Percentiles rank a stretch among this genome's conserved stretches.
Conservation (phyloP, 1,140 invertebrate genomes). For the roundworm (Caenorhabditis elegans) region DNA sequence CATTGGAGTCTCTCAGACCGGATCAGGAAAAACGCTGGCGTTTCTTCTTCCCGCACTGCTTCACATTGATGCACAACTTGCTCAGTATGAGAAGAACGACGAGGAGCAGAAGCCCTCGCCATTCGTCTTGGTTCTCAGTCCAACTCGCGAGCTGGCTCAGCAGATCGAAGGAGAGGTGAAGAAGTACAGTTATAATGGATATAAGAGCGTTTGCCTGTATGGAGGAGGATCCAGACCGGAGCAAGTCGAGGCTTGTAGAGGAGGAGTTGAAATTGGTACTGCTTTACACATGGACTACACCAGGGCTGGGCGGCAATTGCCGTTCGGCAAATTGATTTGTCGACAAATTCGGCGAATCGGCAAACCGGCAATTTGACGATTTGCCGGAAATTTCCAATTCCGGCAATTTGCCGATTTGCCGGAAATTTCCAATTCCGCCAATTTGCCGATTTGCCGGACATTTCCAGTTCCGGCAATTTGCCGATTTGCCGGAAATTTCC, state of each 20-base stretch:
- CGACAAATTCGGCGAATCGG: no score
- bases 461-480: no score
- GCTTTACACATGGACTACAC: no score
- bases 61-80: conserved; percentile 87
- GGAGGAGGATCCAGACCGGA: conserved; percentile 89
- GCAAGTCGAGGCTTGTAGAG: conserved; percentile 80
- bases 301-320: no score
- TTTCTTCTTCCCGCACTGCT: conserved; percentile 96
- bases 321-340: no score
- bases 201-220: conserved; percentile 81
- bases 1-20: conserved; percentile 78
- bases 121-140: conserved; percentile 80
- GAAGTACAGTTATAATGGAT: conserved; percentile 78
- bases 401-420: no score
- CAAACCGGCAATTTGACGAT: no score
- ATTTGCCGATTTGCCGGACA: no score
- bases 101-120: conserved; percentile 70
- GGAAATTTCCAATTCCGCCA: no score
- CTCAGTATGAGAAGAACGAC: conserved; percentile 66
- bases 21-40: conserved; percentile 83
- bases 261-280: conserved; percentile 90
- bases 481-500: no score
- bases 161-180: conserved; percentile 88
- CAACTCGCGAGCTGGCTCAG: conserved; percentile 89
- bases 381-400: no score